Base-by-base conservation (phyloP, 2,113 vertebrate genomes). In the Hippocampus barbouri region DNA sequence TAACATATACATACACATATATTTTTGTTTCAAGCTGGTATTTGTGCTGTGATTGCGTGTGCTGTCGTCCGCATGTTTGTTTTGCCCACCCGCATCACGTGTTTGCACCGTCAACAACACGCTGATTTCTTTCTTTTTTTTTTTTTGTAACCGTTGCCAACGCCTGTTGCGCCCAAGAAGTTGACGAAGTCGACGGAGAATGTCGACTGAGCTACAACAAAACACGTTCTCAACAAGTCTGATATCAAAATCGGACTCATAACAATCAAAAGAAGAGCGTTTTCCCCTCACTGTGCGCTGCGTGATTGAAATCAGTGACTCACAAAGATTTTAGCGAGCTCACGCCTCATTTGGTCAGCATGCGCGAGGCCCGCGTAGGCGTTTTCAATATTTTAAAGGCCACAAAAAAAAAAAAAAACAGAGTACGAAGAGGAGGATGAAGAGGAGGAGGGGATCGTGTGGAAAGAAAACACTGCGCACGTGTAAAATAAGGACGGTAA, bases 281-380 rank as follows among this genome's bases (percentile, higher is more conserved):
- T 72, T 60, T 63, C 27, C 67, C 82, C 62, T 45, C 85, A 81
- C 87, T 87, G 15, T 15, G 14, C 25, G 16, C 27, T 60, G 16
- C 16, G 25, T 89, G 88, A 89, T 84, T 90, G 83, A 92, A 92
- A 92, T 92, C 91, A 90, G 83, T 90, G 89, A 91, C 81, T 89
- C 76, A 78, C 80, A 82, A 83, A 77, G 83, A 89, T 88, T 89
- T 85, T 66, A 38, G 11, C 69, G 12, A 54, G 27, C 23, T 45
- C 64, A 71, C 70, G 85, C 88, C 41, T 91, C 78, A 78, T 78
- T 86, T 85, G 74, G 53, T 12, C 38, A 57, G 68, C 80, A 85
- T 86, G 86, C 69, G 41, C 86, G 81, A 71, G 83, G 79, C 78
- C 77, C 79, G 64, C 78, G 71, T 69, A 71, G 81, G 80, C 80